Conservation (phyloP, 1,140 invertebrate genomes). For the Heliothis virescens region DNA sequence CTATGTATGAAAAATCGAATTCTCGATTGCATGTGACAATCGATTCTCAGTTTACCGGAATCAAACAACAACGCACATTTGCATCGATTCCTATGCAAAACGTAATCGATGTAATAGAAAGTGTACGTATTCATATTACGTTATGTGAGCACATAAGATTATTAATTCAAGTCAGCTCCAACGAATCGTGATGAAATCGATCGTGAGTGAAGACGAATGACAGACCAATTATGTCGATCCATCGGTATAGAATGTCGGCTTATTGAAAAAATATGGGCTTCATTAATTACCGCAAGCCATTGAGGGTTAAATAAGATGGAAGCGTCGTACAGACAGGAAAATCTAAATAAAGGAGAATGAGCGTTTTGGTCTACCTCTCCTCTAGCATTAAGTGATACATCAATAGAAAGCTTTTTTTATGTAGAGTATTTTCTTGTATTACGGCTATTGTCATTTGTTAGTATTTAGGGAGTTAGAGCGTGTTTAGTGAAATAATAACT, state of each 20-base stretch:
- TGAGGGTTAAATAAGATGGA: background rate
- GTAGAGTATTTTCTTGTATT: too few relatives aligned
- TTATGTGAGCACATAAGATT: slow-evolving; percentile 33
- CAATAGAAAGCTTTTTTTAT: too few relatives aligned
- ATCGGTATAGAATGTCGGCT: background rate
- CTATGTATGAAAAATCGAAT: too few relatives aligned
- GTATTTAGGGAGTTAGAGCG: too few relatives aligned
- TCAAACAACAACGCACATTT: background rate
- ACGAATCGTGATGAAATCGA: slow-evolving; percentile 41
- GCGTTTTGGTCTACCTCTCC: too few relatives aligned
- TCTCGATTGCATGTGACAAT: too few relatives aligned
- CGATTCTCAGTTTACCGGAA: background rate
- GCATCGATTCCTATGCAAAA: background rate
- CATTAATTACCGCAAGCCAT: background rate
- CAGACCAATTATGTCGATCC: slow-evolving; percentile 34
- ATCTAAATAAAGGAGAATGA: too few relatives aligned
- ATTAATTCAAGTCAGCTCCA: slow-evolving; percentile 42
- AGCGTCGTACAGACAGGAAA: background rate
- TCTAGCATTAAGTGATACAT: too few relatives aligned
- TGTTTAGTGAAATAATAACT: too few relatives aligned
- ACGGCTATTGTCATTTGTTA: too few relatives aligned
- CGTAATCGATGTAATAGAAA: slow-evolving; percentile 38
- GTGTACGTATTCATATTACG: slow-evolving; percentile 36
- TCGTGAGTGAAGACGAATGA: slow-evolving; percentile 22
- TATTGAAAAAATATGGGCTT: slow-evolving; percentile 20